Evolutionary conservation across 2,888 invertebrate genomes (phyloP).

Genomic region (Myopa testacea): DNA sequence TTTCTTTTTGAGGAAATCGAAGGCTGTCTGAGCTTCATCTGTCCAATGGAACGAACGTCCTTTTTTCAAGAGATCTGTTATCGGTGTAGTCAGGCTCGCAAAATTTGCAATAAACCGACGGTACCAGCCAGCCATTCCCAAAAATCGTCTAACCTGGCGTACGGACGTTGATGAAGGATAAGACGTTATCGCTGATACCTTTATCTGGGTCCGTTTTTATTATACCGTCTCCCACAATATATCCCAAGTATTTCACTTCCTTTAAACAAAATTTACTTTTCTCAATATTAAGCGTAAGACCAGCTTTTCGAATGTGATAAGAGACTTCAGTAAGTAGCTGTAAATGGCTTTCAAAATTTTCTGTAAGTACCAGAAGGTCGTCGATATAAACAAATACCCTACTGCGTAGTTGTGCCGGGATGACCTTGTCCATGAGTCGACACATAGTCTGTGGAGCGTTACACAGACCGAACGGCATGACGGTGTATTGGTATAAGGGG

Average conservation of each 20-base stretch:
- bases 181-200: neutral
- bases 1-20: slow-evolving; percentile 34
- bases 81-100: slow-evolving; percentile 28
- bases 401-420: neutral
- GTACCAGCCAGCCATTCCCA: slow-evolving; percentile 9
- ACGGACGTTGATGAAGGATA: neutral
- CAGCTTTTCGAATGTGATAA: neutral
- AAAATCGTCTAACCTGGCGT: neutral
- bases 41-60: slow-evolving; percentile 36
- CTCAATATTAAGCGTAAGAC: slow-evolving; percentile 5
- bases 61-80: slow-evolving; percentile 38
- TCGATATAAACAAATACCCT: slow-evolving; percentile 2
- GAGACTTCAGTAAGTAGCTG: neutral
- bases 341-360: neutral
- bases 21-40: slow-evolving; percentile 28
- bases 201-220: slow-evolving; percentile 6
- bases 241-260: slow-evolving; percentile 20
- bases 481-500: slow-evolving; percentile 11
- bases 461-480: neutral
- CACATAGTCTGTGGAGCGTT: too few relatives aligned
- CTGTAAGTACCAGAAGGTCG: neutral
- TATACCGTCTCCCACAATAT: neutral
- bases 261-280: neutral
- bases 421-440: neutral
- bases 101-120: slow-evolving; percentile 37